Evolutionary conservation across 2,113 vertebrate genomes (phyloP), one percentile per base, ranked within the genome.

Genomic region (Alosa alosa): DNA sequence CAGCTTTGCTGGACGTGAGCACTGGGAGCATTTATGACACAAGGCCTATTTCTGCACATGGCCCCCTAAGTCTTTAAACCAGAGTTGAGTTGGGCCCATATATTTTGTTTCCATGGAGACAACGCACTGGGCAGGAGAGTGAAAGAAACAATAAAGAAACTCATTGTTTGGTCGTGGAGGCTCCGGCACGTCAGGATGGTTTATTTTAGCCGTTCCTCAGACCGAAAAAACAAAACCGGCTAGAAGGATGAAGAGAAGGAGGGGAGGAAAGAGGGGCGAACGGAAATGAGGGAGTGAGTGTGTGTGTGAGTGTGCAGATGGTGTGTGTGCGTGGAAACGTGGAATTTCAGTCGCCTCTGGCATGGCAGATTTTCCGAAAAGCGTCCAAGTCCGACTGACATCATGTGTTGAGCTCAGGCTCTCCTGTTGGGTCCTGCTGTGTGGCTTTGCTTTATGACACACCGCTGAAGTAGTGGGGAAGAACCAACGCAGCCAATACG

Each of bases 31-130:
- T 83, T 46, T 22, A 68, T 72, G 83, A 87, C 72, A 2, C 25
- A 83, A 78, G 49, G 22, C 6, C 82, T 2, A 44, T 78, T 87
- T 82, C 75, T 81, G 41, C 11, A 60, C 45, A 46, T 57, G 3
- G 45, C 55, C 47, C 50, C 50, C 55, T 84, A 44, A 45, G 17
- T 13, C 7, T 57, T 25, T 46, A 7, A 78, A 78, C 39, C 72
- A 82, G 47, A 86, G 87, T 88, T 86, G 46, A 44, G 41, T 44
- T 44, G n/a, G 52, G 78, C 47, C 15, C 72, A 4, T 44, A 44
- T 91, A 86, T 91, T 91, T 89, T 87, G 90, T 90, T 88, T 82
- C 89, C 81, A 89, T 90, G 75, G 89, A 47, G 64, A 88, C 52
- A 81, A 41, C 50, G 60, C 13, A 81, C 78, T 9, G 78, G 72